Percentiles rank a stretch among this genome's conserved stretches.
phyloP scores from a whole-genome alignment of 2,113 vertebrate genomes.

The Corythoichthys intestinalis region DNA sequence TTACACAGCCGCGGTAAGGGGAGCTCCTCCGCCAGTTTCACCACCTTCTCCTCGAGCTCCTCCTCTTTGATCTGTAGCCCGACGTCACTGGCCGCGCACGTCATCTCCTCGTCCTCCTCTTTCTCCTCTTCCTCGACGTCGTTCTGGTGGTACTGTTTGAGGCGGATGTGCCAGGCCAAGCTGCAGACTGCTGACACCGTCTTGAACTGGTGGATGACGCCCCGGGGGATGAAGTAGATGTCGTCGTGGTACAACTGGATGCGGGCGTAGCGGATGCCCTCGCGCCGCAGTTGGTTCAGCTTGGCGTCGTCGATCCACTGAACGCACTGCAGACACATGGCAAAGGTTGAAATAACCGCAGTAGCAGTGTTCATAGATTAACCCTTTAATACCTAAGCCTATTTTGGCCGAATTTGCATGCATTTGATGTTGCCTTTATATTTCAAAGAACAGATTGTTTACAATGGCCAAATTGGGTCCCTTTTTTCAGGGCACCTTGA shows the following conservation, averaged over 20 bases:
- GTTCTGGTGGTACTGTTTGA: constrained; percentile 84
- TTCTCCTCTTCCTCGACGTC: constrained; percentile 35
- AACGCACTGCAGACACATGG: constrained; percentile 80
- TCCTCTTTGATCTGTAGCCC: constrained; percentile 2
- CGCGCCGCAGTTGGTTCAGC: constrained; percentile 94
- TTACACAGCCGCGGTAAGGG: constrained; percentile 28
- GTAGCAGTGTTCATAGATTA: too few relatives aligned
- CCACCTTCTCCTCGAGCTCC: constrained; percentile 19
- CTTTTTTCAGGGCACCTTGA: too few relatives aligned
- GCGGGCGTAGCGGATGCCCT: constrained; percentile 95
- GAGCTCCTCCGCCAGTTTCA: constrained; percentile 26
- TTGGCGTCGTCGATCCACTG: constrained; percentile 99
- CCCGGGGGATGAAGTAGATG: constrained; percentile 98
- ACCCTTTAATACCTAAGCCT: too few relatives aligned
- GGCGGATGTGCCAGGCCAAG: constrained; percentile 94
- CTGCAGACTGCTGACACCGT: constrained; percentile 96
- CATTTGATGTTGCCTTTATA: too few relatives aligned
- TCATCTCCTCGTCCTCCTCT: constrained; percentile 30
- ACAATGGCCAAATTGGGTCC: too few relatives aligned
- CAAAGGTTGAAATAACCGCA: background rate
- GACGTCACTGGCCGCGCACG: background rate
- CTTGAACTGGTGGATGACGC: constrained; percentile 98
- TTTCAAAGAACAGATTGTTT: too few relatives aligned
- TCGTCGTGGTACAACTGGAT: constrained; percentile 97
- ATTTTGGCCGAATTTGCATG: too few relatives aligned